phyloP scores from a whole-genome alignment of 2,113 vertebrate genomes.

The Platanista minor region DNA sequence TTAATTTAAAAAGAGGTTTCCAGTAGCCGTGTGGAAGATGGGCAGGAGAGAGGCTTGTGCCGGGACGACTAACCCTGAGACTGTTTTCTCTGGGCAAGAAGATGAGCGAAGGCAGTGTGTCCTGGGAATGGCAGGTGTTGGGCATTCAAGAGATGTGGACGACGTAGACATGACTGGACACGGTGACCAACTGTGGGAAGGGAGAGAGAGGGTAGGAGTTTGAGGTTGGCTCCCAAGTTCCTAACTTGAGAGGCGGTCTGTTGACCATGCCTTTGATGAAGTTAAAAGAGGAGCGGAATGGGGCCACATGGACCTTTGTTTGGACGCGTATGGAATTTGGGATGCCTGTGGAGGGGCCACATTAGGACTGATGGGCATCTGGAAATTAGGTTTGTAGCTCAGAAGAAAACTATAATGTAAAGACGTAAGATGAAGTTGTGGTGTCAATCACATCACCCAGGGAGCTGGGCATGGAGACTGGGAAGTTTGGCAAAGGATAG shows the following conservation, averaged over 20 bases:
- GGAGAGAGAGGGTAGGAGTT: not conserved
- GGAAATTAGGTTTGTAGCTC: not conserved
- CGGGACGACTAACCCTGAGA: not conserved
- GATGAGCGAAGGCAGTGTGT: not conserved
- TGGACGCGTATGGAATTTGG: not conserved
- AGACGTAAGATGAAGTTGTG: not conserved
- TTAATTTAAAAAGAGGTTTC: conserved; percentile 8
- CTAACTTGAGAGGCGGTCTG: not conserved
- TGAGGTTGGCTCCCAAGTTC: not conserved
- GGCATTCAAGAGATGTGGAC: not conserved
- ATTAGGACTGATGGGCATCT: not conserved
- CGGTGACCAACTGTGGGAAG: not conserved
- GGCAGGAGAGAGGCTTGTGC: not conserved
- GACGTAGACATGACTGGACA: no score
- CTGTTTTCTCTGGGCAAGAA: not conserved
- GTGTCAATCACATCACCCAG: not conserved
- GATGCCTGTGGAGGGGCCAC: not conserved
- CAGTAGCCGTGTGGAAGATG: not conserved
- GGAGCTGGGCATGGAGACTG: not conserved
- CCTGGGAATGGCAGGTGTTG: not conserved
- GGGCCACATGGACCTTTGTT: not conserved
- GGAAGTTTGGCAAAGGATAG: not conserved
- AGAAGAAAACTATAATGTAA: not conserved
- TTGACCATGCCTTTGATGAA: not conserved
- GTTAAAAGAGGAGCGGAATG: not conserved